These are phyloP conservation scores for Parazoanthus swiftii DNA, from an alignment of 92 coral and sea anemone genomes.

Conservation along the genomic window DNA sequence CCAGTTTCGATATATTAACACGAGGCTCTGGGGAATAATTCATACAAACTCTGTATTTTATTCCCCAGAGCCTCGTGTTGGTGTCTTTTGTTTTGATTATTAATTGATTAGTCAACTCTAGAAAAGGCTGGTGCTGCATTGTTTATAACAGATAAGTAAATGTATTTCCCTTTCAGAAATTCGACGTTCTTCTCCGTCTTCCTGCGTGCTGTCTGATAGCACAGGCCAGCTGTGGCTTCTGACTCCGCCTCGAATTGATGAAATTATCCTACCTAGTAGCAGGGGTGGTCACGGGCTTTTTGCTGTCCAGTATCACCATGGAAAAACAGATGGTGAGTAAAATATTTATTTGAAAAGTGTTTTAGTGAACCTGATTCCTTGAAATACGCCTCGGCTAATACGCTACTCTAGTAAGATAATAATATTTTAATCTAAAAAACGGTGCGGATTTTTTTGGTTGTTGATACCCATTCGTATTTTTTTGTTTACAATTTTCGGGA, in stretches of 20 bases:
- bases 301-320: constrained; percentile 77
- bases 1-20: too few species aligned
- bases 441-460: too few species aligned
- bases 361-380: background rate
- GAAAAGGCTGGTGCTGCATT: too few species aligned
- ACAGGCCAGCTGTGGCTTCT: constrained; percentile 81
- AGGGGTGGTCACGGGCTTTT: constrained; percentile 85
- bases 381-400: too few species aligned
- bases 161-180: constrained; percentile 55
- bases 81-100: too few species aligned
- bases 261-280: constrained; percentile 79
- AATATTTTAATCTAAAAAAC: background rate
- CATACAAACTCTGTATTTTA: too few species aligned
- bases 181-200: constrained; percentile 55
- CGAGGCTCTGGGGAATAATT: too few species aligned
- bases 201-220: constrained; percentile 79
- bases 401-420: background rate
- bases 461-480: too few species aligned
- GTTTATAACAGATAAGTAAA: too few species aligned
- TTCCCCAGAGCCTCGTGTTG: too few species aligned
- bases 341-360: background rate
- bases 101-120: too few species aligned
- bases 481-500: too few species aligned
- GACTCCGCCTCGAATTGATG: constrained; percentile 57
- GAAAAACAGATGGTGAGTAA: constrained; percentile 59